Evolutionary conservation across 2,797 vertebrate genomes (phyloP), one percentile per base, ranked within the genome.

Genomic region (Glyptemys insculpta): DNA sequence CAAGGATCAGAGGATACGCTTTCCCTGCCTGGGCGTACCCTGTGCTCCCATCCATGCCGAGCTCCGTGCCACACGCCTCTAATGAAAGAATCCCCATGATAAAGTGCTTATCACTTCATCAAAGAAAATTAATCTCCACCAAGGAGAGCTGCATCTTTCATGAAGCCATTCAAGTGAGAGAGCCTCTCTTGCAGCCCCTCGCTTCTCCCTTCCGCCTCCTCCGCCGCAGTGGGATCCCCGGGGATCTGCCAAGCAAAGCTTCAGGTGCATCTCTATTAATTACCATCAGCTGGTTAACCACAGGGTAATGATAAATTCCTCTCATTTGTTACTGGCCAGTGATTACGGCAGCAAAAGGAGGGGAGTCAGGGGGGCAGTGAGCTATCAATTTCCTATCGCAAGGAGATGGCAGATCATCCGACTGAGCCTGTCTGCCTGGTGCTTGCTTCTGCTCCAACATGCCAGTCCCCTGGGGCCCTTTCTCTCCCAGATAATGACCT

Each of bases 81-180:
- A 53, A 57, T n/a, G 74, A 72, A 79, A 54, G 59, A 85, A 68
- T 44, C 59, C 29, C 68, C 49, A 16, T 83, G 54, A 91, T 65
- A 57, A 54, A 72, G 81, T 88, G 82, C 68, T 91, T 83, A 57
- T 72, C 47, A n/a, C 59, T 87, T 92, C 85, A 86, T 90, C 83
- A 82, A 72, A 27, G 41, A 57, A 83, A 92, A 95, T 91, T 56
- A 92, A 83, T 94, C 91, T 85, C 84, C 74, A 83, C 25, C 34
- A 56, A 34, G 65, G 65, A 88, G 34, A 68, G 37, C 87, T 56
- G 56, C 44, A 83, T 91, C 37, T 87, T 74, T 94, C 80, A 47
- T 12, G 23, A 93, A 90, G 53, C 31, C 50, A 37, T 44, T 83
- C 76, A 62, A 85, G 81, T 54, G 72, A 82, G 86, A 25, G 86